These are phyloP conservation scores for Aphyosemion australe DNA, from an alignment of 2,113 vertebrate species.

Conservation along the genomic window DNA sequence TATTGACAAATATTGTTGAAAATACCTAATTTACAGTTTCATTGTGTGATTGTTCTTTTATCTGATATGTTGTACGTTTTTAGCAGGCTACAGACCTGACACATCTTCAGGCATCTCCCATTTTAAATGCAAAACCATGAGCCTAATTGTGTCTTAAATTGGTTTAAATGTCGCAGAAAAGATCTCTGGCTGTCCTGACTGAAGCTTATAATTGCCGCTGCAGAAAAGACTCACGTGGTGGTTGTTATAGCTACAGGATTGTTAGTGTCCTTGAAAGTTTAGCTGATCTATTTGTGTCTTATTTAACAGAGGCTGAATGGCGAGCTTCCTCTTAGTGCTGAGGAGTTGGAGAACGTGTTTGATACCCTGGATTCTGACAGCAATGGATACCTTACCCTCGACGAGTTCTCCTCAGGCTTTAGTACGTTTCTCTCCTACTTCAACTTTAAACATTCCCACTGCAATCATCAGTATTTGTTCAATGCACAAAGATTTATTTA, in stretches of 20 bases:
- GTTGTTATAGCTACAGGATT: conserved; percentile 41
- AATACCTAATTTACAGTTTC: no score
- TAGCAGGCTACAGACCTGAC: no score
- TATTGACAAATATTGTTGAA: no score
- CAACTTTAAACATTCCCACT: not conserved
- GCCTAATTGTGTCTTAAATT: not conserved
- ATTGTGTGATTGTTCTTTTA: no score
- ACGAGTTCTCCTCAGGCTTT: conserved; percentile 91
- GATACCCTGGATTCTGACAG: conserved; percentile 87
- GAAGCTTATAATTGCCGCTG: not conserved
- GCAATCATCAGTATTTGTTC: not conserved
- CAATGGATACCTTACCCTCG: conserved; percentile 87
- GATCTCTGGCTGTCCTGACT: not conserved
- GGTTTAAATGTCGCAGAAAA: not conserved
- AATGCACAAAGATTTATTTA: not conserved
- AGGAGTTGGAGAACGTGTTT: conserved; percentile 91
- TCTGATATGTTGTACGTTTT: no score
- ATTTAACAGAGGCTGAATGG: conserved; percentile 72
- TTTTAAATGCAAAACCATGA: not conserved
- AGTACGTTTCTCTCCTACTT: conserved; percentile 78
- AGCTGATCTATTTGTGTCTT: conserved; percentile 51
- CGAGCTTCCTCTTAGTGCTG: conserved; percentile 85
- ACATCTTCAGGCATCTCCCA: not conserved
- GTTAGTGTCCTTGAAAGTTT: conserved; percentile 34
- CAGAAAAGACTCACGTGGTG: conserved; percentile 1